These are phyloP conservation scores for Merodon equestris DNA, from an alignment of 2,888 invertebrate genomes.

Conservation along the genomic window DNA sequence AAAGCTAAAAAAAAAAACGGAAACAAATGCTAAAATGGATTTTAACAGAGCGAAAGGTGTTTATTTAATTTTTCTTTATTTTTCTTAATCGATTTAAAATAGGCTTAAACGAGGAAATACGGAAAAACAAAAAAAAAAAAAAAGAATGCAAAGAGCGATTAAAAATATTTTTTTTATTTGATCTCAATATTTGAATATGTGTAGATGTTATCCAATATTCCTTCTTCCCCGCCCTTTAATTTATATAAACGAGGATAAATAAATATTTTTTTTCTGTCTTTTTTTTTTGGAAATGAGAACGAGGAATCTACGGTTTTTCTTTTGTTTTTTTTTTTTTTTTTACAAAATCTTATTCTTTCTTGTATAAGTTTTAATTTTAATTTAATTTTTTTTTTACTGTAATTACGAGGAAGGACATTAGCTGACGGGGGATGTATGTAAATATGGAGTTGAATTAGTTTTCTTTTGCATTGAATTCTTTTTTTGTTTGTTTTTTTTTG, in stretches of 20 bases:
- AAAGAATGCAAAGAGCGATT: too few relatives aligned
- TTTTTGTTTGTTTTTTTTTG: constrained; percentile 7
- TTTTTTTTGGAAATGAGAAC: not conserved
- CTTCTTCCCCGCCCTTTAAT: constrained; percentile 61
- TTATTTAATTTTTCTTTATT: constrained; percentile 55
- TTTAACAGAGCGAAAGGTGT: constrained; percentile 48
- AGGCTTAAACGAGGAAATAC: constrained; percentile 48
- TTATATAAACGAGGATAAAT: constrained; percentile 47
- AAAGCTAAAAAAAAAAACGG: constrained; percentile 46
- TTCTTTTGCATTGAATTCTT: constrained; percentile 2
- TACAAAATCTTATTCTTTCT: constrained; percentile 32
- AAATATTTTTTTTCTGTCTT: constrained; percentile 40
- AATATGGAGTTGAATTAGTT: too few relatives aligned
- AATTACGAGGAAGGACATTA: constrained; percentile 6
- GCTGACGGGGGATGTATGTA: too few relatives aligned
- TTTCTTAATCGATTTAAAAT: constrained; percentile 22
- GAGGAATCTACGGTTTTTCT: too few relatives aligned
- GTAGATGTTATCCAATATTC: constrained; percentile 63
- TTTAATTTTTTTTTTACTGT: constrained; percentile 25
- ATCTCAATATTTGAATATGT: constrained; percentile 69
- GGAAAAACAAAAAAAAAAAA: too few relatives aligned
- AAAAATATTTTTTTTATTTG: constrained; percentile 66
- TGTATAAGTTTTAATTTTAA: not conserved
- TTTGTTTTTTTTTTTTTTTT: constrained; percentile 10
- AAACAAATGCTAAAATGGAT: constrained; percentile 43